These are phyloP conservation scores for Aphidius colemani DNA, from an alignment of 2,888 invertebrate genomes.

Conservation along the genomic window DNA sequence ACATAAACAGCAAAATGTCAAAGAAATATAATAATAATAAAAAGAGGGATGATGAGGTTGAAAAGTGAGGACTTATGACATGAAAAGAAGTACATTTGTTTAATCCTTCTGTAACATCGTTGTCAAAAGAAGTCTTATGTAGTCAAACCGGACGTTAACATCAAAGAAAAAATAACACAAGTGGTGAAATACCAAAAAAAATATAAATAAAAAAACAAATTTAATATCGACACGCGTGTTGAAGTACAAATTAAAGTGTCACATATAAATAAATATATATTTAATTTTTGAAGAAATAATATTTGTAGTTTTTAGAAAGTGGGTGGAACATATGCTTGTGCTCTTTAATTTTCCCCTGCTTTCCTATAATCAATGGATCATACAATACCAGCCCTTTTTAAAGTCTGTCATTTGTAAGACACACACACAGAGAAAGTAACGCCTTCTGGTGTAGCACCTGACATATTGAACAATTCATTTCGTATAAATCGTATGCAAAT, in stretches of 20 bases:
- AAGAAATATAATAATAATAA: slow-evolving; percentile 21
- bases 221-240: slow-evolving; percentile 31
- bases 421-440: too few relatives aligned
- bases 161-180: slow-evolving; percentile 35
- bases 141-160: slow-evolving; percentile 32
- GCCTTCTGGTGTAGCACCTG: too few relatives aligned
- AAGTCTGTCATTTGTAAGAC: too few relatives aligned
- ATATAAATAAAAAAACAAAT: neutral
- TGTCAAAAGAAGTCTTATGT: slow-evolving; percentile 18
- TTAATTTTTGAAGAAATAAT: too few relatives aligned
- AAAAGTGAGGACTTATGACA: slow-evolving; percentile 25
- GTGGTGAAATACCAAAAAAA: slow-evolving; percentile 24
- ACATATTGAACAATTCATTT: too few relatives aligned
- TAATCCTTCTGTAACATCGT: slow-evolving; percentile 28
- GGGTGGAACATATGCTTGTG: too few relatives aligned
- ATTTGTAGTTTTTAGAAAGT: too few relatives aligned
- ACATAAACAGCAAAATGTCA: slow-evolving; percentile 19
- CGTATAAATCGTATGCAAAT: too few relatives aligned
- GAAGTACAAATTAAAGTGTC: slow-evolving; percentile 33
- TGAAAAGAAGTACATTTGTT: slow-evolving; percentile 32
- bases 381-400: too few relatives aligned
- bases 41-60: slow-evolving; percentile 24
- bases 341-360: slow-evolving; percentile 13
- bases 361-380: too few relatives aligned
- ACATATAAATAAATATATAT: slow-evolving; percentile 3